Base-by-base conservation (phyloP, 2,888 invertebrate genomes). In the Drosophila kuntzei region DNA sequence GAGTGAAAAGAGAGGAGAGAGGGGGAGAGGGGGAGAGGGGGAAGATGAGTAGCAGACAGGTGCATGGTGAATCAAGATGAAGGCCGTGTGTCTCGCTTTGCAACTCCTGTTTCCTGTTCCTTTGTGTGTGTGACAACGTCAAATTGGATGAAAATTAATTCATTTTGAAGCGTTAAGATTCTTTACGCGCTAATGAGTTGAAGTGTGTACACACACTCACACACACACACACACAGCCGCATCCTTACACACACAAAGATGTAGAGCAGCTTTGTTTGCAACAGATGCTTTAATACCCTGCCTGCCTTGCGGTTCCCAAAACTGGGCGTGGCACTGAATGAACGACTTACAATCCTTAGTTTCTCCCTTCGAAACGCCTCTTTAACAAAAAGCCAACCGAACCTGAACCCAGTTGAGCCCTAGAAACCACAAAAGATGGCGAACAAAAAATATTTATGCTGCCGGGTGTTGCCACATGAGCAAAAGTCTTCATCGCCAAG, bases 91-190 rank as follows among this genome's bases (percentile, higher is more conserved):
- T 43, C 51, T 22, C 41, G 20, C 34, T 54, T 29, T 44, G 59
- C 37, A 50, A 41, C 66, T 67, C 63, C 32, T 60, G 47, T 60
- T 74, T 49, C 76, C 63, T 55, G 51, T 12, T 11, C 29, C 29
- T 54, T 32, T 44, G 43, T 68, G 70, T 53, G 60, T 60, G 76
- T 60, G 73, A 76, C 86, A 71, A 69, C 72, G 70, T 59, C 83
- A 85, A 85, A 82, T 80, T 82, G 86, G 83, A 87, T 84, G 80
- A 84, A 80, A 84, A 84, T 84, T 87, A 87, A 84, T 87, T 87
- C 87, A 84, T 87, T 84, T 87, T 87, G 81, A 84, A 84, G 84
- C 83, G 76, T 76, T 76, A 77, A 77, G 70, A 74, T 76, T 73
- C 78, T 62, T 87, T 71, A 74, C 74, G 74, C 77, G 75, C 82